phyloP scores from a whole-genome alignment of 2,797 vertebrate species.

The Lepus oiostolus region DNA sequence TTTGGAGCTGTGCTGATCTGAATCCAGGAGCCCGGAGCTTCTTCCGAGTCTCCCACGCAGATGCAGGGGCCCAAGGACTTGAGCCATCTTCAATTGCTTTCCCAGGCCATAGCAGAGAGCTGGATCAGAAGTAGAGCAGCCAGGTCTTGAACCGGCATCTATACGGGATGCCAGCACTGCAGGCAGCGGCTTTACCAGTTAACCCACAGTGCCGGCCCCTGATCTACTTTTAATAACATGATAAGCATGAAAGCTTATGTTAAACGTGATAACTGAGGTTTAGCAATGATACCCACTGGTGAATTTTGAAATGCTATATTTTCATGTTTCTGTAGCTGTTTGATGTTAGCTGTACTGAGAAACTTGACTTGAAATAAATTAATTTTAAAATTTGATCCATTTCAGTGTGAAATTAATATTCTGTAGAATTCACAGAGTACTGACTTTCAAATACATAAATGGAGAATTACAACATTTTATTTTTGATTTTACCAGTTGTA shows the following conservation, averaged over 20 bases:
- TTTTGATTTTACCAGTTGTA: neutral
- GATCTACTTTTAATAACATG: neutral
- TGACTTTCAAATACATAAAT: neutral
- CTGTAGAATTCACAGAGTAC: neutral
- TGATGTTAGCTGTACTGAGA: neutral
- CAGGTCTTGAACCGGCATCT: no score
- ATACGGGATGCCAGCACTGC: no score
- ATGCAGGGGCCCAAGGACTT: no score
- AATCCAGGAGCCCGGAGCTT: no score
- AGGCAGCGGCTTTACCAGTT: no score
- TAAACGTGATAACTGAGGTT: neutral
- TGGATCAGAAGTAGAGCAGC: no score
- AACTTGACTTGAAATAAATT: slow-evolving; percentile 13
- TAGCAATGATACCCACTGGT: neutral
- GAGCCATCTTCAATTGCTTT: no score
- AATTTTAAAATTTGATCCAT: neutral
- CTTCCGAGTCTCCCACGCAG: no score
- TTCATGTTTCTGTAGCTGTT: slow-evolving; percentile 1
- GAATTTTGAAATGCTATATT: slow-evolving; percentile 32
- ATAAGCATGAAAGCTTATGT: neutral
- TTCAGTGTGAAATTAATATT: slow-evolving; percentile 10
- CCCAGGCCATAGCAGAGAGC: no score
- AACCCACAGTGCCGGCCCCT: no score
- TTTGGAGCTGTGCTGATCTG: no score
- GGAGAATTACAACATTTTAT: neutral